phyloP scores from a whole-genome alignment of 2,113 vertebrate genomes.

The Nannobrachium achirus region DNA sequence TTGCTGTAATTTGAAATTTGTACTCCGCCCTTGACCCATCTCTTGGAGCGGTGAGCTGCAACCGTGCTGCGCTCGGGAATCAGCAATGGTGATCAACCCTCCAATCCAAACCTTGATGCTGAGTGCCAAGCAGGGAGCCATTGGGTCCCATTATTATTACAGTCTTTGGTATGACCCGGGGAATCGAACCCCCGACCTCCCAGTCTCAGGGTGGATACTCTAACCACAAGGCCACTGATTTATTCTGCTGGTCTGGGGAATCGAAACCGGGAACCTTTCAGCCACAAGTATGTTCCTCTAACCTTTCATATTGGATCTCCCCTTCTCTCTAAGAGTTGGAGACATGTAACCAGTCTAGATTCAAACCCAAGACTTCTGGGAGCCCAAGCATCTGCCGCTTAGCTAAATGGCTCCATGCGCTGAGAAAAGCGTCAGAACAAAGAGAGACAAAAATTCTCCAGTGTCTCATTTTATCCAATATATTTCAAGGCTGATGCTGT shows the following conservation, averaged over 20 bases:
- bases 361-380: neutral
- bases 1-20: too few species aligned
- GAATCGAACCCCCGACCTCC: too few species aligned
- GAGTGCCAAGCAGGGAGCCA: too few species aligned
- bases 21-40: too few species aligned
- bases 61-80: too few species aligned
- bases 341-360: neutral
- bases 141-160: too few species aligned
- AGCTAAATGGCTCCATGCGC: slow-evolving; percentile 17
- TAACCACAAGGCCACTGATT: too few species aligned
- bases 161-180: too few species aligned
- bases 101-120: too few species aligned
- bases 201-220: too few species aligned
- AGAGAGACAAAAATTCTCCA: slow-evolving; percentile 54
- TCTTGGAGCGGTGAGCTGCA: too few species aligned
- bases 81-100: too few species aligned
- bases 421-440: slow-evolving; percentile 58
- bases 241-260: neutral
- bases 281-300: neutral
- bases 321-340: slow-evolving; percentile 28
- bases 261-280: neutral
- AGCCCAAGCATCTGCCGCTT: neutral
- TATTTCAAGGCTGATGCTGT: slow-evolving; percentile 64
- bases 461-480: slow-evolving; percentile 71
- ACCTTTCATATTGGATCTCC: neutral